Evolutionary conservation across 2,797 vertebrate genomes (phyloP).

Genomic region (Ataeniobius toweri): DNA sequence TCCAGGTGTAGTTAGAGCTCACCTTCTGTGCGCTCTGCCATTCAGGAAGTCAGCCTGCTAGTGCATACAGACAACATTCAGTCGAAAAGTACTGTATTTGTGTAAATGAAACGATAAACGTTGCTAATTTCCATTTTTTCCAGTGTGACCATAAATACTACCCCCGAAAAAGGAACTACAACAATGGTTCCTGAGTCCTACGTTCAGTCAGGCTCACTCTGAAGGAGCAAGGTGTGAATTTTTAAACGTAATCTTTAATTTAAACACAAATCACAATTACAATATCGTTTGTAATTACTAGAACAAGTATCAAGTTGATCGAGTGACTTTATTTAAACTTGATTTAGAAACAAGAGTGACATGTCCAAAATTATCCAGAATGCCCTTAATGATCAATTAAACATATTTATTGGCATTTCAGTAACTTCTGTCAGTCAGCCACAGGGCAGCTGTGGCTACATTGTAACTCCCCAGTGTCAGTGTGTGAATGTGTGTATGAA

Average conservation of each 20-base stretch:
- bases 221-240: not conserved
- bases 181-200: slow-evolving; percentile 55
- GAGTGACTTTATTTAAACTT: not conserved
- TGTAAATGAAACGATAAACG: slow-evolving; percentile 61
- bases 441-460: too few species aligned
- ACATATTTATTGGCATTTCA: not conserved
- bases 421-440: too few species aligned
- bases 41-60: slow-evolving; percentile 11
- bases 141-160: slow-evolving; percentile 68
- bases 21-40: slow-evolving; percentile 49
- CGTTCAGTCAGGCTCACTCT: not conserved
- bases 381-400: not conserved
- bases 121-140: slow-evolving; percentile 70
- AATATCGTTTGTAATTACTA: not conserved
- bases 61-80: slow-evolving; percentile 2
- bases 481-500: too few species aligned
- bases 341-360: not conserved
- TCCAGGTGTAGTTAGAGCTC: slow-evolving; percentile 28
- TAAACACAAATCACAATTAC: not conserved
- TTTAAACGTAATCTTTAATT: not conserved
- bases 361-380: not conserved
- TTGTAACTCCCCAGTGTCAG: too few species aligned
- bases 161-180: slow-evolving; percentile 44
- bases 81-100: slow-evolving; percentile 17
- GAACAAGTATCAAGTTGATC: not conserved